These are phyloP conservation scores for Homarus americanus DNA, from an alignment of 1,140 invertebrate species.

Conservation along the genomic window DNA sequence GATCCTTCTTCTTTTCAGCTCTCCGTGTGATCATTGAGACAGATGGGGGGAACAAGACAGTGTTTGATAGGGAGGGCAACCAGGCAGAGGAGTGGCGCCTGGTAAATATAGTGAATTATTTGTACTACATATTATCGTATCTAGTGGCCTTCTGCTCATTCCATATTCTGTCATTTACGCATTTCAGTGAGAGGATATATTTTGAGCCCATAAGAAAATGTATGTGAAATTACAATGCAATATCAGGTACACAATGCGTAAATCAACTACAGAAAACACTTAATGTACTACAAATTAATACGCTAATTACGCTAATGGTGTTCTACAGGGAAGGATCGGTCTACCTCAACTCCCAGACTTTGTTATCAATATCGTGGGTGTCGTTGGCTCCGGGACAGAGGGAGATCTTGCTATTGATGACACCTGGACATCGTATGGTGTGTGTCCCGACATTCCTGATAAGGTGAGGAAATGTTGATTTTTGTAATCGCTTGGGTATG, in stretches of 20 bases:
- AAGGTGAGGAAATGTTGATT: background rate
- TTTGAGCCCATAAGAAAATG: too few species aligned
- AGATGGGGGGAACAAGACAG: background rate
- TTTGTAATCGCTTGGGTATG: too few species aligned
- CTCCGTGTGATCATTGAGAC: background rate
- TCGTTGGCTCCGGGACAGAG: background rate
- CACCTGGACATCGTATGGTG: constrained; percentile 9
- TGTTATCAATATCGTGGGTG: background rate
- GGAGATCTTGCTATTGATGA: constrained; percentile 25
- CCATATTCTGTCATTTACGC: too few species aligned
- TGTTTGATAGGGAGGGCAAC: background rate
- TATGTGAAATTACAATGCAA: too few species aligned
- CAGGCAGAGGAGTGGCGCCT: background rate
- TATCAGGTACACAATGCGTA: too few species aligned
- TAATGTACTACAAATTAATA: too few species aligned
- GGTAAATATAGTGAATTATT: background rate
- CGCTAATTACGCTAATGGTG: too few species aligned
- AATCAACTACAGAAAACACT: too few species aligned
- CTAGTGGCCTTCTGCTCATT: too few species aligned
- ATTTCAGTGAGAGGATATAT: too few species aligned
- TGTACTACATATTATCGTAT: too few species aligned
- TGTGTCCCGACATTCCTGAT: background rate
- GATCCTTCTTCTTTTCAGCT: background rate
- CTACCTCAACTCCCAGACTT: background rate
- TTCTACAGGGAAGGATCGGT: constrained; percentile 4